Base-by-base conservation (phyloP, 2,888 invertebrate genomes). In the Leuctra nigra region DNA sequence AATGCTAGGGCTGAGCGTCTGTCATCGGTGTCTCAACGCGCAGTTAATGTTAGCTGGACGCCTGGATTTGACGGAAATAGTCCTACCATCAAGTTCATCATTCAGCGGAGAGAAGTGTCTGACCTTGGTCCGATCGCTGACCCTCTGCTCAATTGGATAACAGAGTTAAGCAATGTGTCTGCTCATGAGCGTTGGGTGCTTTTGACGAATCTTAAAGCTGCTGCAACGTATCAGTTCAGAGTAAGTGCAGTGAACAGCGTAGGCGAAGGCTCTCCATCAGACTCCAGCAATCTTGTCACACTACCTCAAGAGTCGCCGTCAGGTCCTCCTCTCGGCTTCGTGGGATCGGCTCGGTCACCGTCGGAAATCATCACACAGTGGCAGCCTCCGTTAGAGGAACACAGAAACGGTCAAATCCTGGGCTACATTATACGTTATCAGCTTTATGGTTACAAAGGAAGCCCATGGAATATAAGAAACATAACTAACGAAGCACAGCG, bases 221-320 rank as follows among this genome's bases (percentile, higher is more conserved):
- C 97, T 0, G 88, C 93, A 0, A 87, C 91, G 0, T 99, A 98
- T 72, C 94, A 96, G 71, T 99, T 99, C 73, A 80, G 97, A 61
- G 91, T 99, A n/a, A 91, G 91, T 61, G 95, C 98, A 13, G 88
- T 95, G 11, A 99, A 99, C 73, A 87, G 88, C 52, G 95, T 97
- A 1, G 98, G 98, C 0, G 93, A 96, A 69, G 97, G 98, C 2
- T 85, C 88, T 1, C 84, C 92, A 1, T 95, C 95, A 0, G 86
- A 87, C 58, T 87, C 95, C 0, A 93, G 92, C 63, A 91, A 91
- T 67, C 81, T 89, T 54, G 82, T 99, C 54, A 87, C 89, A 65
- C 77, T 99, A 64, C 98, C 98, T 0, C 96, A 97, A 78, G 95
- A 97, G 84, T 95, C 97, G 50, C 99, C 99, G 0, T 95, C 95